Conservation (phyloP, 2,888 invertebrate species). For the Melikaiella ostensackeni region DNA sequence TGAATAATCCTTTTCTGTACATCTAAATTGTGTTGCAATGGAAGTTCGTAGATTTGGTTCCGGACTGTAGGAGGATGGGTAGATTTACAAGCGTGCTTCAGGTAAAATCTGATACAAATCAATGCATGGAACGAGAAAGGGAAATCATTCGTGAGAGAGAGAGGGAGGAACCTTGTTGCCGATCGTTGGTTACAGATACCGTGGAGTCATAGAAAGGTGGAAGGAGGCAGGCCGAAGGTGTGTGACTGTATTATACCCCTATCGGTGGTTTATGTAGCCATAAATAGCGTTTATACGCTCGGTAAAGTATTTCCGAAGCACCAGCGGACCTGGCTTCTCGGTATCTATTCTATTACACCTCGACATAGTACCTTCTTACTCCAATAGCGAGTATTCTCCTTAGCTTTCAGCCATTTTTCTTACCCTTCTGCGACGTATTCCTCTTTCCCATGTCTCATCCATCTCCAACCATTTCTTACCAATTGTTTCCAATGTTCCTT, state of each 20-base stretch:
- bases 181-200: conserved; percentile 65
- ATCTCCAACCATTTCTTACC: conserved; percentile 2
- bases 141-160: conserved; percentile 44
- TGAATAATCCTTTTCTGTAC: neutral
- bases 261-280: conserved; percentile 74
- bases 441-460: conserved; percentile 13
- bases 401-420: conserved; percentile 43
- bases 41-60: neutral
- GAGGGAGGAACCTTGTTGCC: conserved; percentile 57
- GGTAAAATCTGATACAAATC: conserved; percentile 72
- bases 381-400: conserved; percentile 48
- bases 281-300: conserved; percentile 75
- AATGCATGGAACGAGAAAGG: conserved; percentile 61
- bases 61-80: conserved; percentile 34
- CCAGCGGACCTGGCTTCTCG: conserved; percentile 63
- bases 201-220: conserved; percentile 37
- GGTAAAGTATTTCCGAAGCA: conserved; percentile 63
- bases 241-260: conserved; percentile 71
- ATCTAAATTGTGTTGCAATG: neutral
- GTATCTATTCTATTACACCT: conserved; percentile 74
- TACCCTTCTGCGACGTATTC: conserved; percentile 40
- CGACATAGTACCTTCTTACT: conserved; percentile 65
- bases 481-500: conserved; percentile 23
- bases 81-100: conserved; percentile 69
- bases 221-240: conserved; percentile 58